Conservation (phyloP, 2,888 invertebrate species). For the Clepsis dumicolana region DNA sequence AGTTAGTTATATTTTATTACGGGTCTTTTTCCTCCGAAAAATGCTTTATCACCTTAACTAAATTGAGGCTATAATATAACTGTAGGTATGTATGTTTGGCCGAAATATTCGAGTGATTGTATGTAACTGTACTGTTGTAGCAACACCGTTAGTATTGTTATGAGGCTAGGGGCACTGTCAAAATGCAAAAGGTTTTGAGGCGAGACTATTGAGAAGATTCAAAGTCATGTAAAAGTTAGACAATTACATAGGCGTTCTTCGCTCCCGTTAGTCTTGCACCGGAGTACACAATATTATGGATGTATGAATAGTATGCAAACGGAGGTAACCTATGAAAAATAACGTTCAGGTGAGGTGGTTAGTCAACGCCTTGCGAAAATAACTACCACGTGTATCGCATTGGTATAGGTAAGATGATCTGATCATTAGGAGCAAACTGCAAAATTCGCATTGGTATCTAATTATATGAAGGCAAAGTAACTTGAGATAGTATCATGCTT, state of each 20-base stretch:
- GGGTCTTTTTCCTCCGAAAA: not conserved
- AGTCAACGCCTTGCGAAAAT: no score
- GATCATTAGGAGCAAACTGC: no score
- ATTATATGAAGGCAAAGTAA: no score
- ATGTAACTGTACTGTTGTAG: slow-evolving; percentile 22
- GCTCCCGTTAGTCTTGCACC: not conserved
- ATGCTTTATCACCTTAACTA: not conserved
- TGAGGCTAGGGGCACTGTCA: not conserved
- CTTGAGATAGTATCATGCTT: no score
- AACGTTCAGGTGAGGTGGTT: not conserved
- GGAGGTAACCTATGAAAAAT: not conserved
- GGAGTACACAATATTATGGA: not conserved
- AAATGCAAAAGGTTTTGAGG: not conserved
- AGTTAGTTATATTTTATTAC: not conserved
- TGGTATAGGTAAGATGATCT: no score
- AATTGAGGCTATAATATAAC: slow-evolving; percentile 11
- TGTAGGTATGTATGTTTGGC: slow-evolving; percentile 8
- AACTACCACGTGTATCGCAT: no score
- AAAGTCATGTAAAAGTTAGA: not conserved
- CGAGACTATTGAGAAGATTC: not conserved
- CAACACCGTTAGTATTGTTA: slow-evolving; percentile 6
- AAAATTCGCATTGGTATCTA: no score
- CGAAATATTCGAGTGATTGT: not conserved
- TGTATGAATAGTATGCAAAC: no score
- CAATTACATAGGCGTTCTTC: not conserved